Base-by-base conservation (phyloP, 1,140 invertebrate genomes). In the Trichonephila clavipes region DNA sequence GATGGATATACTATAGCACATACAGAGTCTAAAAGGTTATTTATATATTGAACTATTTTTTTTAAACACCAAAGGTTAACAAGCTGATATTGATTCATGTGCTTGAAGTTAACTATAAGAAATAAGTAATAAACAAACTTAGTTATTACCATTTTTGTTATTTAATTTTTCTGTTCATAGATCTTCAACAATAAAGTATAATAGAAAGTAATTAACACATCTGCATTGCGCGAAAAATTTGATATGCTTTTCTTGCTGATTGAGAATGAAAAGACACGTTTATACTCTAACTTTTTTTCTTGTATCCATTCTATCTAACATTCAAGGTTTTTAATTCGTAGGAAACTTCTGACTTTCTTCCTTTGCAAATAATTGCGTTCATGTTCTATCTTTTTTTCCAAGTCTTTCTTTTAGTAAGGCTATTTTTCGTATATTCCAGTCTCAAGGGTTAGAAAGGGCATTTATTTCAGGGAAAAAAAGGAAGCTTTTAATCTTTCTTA, bases 151-250 rank as follows among this genome's bases (percentile, higher is more conserved):
- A 14, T 16, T 34, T 77, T 16, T 77, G 10, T 72, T 34, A 16
- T 16, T 34, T 3, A 34, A 28, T 18, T 19, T 40, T 77, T n/a
- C 34, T 40, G 34, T 69, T 8, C 4, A 21, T 69, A 12, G 24
- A 24, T 12, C 34, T 28, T 34, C 34, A 16, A 77, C 72, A 40
- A 64, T 61, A 40, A 85, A 64, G 86, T 61, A 64, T 44, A 88
- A 64, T 88, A 88, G 86, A 88, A 88, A 88, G 62, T 88, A 88
- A 88, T 88, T 88, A 88, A 88, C 86, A 19, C 59, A 18, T 58
- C 40, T 66, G 62, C 62, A 24, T 66, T 44, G 58, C 34, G 19
- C 59, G 62, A 88, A 88, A 19, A 88, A 88, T 88, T 88, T 88
- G 34, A 64, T 66, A 40, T 12, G 28, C 44, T 85, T 85, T 85